Conservation (phyloP, 2,113 vertebrate species). For the Symphodus melops region DNA sequence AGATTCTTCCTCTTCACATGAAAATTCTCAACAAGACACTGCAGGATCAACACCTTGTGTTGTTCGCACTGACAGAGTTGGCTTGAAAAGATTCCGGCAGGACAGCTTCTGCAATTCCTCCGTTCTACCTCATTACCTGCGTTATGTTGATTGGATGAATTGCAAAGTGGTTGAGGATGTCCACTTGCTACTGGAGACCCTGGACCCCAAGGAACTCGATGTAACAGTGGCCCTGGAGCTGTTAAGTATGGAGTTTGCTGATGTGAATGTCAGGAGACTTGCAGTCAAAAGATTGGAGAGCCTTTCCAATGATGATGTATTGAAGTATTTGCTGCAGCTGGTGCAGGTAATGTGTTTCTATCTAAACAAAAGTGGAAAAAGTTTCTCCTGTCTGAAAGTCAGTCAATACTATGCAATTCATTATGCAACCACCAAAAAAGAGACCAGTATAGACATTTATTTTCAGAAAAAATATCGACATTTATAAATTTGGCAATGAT, state of each 20-base stretch:
- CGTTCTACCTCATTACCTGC: constrained; percentile 79
- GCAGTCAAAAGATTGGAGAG: constrained; percentile 81
- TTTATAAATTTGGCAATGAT: too few relatives aligned
- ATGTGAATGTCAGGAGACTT: constrained; percentile 77
- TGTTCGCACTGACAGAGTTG: background rate
- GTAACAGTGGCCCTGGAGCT: constrained; percentile 82
- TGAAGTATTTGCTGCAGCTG: constrained; percentile 84
- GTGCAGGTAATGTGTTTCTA: constrained; percentile 79
- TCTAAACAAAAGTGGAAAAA: background rate
- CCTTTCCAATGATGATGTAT: constrained; percentile 81
- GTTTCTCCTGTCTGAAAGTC: too few relatives aligned
- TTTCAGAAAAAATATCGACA: too few relatives aligned
- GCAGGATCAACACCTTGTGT: constrained; percentile 6
- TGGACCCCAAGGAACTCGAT: constrained; percentile 77
- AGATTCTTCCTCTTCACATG: background rate
- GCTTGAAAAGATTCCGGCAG: constrained; percentile 67
- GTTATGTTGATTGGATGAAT: constrained; percentile 78
- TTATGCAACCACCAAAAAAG: too few relatives aligned
- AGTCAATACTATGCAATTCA: too few relatives aligned
- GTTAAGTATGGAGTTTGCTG: constrained; percentile 80
- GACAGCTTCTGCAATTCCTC: constrained; percentile 75
- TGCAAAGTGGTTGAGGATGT: constrained; percentile 78
- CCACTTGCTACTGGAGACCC: constrained; percentile 80
- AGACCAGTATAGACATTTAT: too few relatives aligned
- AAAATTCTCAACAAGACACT: background rate